phyloP scores from a whole-genome alignment of 2,797 vertebrate genomes.

The Melanotaenia boesemani region DNA sequence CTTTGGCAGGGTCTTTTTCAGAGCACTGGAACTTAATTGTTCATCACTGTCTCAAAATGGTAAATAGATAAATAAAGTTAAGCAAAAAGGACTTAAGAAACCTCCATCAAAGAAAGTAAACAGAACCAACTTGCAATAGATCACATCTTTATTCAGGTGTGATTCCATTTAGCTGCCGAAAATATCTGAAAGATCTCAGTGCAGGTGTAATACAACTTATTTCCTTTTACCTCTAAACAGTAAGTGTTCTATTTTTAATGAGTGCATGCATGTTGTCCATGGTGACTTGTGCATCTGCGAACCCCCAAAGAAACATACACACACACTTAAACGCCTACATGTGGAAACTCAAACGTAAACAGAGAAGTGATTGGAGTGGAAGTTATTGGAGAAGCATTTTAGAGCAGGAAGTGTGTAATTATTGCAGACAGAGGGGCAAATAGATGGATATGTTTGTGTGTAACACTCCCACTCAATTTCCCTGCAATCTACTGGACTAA shows the following conservation, averaged over 20 bases:
- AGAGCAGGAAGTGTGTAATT: slow-evolving; percentile 80
- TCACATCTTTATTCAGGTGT: neutral
- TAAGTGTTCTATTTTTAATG: slow-evolving; percentile 17
- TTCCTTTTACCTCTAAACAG: slow-evolving; percentile 16
- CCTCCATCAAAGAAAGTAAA: neutral
- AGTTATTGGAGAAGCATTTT: slow-evolving; percentile 63
- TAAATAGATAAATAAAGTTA: neutral
- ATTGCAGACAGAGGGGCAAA: slow-evolving; percentile 71
- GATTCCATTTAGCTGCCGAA: neutral
- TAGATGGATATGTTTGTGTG: slow-evolving; percentile 79
- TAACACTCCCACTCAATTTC: slow-evolving; percentile 80
- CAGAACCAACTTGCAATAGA: neutral
- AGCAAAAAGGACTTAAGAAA: neutral
- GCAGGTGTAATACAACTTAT: neutral
- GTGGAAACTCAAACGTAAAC: slow-evolving; percentile 46
- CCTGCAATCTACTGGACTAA: slow-evolving; percentile 76
- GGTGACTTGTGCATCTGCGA: slow-evolving; percentile 21
- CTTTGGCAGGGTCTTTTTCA: neutral
- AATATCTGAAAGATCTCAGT: slow-evolving; percentile 20
- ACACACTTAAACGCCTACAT: slow-evolving; percentile 10
- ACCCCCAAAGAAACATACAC: slow-evolving; percentile 10
- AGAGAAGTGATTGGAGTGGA: slow-evolving; percentile 61
- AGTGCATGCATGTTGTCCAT: slow-evolving; percentile 15
- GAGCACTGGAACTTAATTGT: neutral
- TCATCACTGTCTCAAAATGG: neutral